Conservation (phyloP, 2,113 vertebrate species). For the Tetrao urogallus region DNA sequence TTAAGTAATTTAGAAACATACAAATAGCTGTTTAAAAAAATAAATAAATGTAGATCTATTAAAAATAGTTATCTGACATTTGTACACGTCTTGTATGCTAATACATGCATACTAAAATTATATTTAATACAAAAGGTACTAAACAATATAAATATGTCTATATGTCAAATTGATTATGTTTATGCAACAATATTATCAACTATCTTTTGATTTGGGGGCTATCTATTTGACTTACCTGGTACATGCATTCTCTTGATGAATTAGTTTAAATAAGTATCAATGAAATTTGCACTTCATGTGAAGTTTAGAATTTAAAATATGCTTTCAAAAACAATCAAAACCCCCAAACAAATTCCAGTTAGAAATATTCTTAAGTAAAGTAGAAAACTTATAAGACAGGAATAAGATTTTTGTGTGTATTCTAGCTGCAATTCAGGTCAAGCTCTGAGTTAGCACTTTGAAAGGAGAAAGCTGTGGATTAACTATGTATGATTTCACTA, state of each 20-base stretch:
- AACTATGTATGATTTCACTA: neutral
- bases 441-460: neutral
- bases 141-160: neutral
- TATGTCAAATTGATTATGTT: neutral
- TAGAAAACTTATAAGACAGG: neutral
- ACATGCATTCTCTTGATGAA: neutral
- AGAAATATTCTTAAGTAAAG: neutral
- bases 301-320: neutral
- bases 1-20: neutral
- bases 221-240: neutral
- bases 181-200: neutral
- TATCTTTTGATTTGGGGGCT: neutral
- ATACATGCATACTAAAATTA: too few relatives aligned
- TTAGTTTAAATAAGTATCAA: neutral
- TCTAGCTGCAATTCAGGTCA: neutral
- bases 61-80: neutral
- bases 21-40: neutral
- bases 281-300: neutral
- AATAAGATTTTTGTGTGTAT: neutral
- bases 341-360: neutral
- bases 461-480: neutral
- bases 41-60: neutral
- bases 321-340: neutral
- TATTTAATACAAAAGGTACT: neutral
- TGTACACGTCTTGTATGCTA: neutral